Base-by-base conservation (phyloP, 2,888 invertebrate genomes). In the Caenorhabditis afra region DNA sequence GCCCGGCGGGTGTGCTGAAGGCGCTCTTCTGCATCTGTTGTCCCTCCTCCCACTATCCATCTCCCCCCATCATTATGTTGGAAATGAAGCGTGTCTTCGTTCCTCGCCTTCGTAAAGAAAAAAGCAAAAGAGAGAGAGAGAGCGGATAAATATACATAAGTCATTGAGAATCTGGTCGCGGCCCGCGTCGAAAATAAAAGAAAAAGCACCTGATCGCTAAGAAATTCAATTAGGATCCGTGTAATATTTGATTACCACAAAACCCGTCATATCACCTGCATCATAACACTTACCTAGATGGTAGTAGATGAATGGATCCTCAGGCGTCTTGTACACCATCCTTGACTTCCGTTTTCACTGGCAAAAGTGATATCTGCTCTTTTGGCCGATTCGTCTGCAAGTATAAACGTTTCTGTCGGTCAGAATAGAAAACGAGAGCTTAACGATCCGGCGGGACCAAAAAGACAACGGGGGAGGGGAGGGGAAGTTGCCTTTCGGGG, bases 301-400 rank as follows among this genome's bases (percentile, higher is more conserved):
- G 37, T 62, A 64, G 45, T 78, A 78, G 18, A 73, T 35, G n/a
- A 78, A 78, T 20, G 78, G 78, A 44, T 78, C 78, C 47, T 78
- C 78, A 8, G 78, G 78, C 20, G 68, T 20, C 37, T 64, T 65
- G 61, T 57, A 14, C 8, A 62, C 73, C 78, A 78, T 78, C 44
- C n/a, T 22, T 29, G 4, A 29, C 29, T 29, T 29, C 7, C 29
- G 7, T 5, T 37, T 3, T 16, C 22, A 23, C 3, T n/a, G n/a
- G n/a, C n/a, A n/a, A 20, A 35, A 8, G 22, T 53, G 44, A 16
- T 64, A 29, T 57, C 14, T 20, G 22, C 1, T 11, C 16, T 20
- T 44, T 29, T 39, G 39, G 11, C 16, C 35, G 35, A 11, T 35
- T n/a, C 16, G 8, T 18, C 53, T 16, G 18, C 18, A 23, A 57